phyloP scores from a whole-genome alignment of 2,888 invertebrate genomes.

The Morpho achilles region DNA sequence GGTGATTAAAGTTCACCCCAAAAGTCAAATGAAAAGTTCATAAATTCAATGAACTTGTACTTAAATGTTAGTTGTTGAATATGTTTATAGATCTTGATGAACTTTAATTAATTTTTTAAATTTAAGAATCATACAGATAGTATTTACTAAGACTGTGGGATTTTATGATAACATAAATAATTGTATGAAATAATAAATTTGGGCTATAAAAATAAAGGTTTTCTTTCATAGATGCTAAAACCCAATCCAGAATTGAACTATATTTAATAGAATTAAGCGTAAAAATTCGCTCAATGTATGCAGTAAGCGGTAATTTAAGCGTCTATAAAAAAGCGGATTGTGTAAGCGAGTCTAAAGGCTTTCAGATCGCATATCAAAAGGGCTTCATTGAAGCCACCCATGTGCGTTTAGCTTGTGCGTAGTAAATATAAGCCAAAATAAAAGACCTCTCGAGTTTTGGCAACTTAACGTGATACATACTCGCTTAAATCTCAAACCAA shows the following conservation, averaged over 20 bases:
- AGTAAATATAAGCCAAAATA: conserved; percentile 31
- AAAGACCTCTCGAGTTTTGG: conserved; percentile 26
- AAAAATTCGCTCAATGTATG: not conserved
- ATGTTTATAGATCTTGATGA: no score
- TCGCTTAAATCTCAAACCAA: no score
- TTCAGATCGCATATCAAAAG: conserved; percentile 30
- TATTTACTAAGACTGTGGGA: no score
- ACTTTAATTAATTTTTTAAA: no score
- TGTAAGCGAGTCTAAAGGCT: conserved; percentile 52
- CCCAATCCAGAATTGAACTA: conserved; percentile 7
- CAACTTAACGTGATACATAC: conserved; percentile 8
- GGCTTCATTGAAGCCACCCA: conserved; percentile 31
- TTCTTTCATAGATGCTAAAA: not conserved
- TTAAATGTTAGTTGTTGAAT: no score
- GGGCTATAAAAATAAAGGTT: no score
- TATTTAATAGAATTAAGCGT: not conserved
- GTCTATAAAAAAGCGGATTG: conserved; percentile 18
- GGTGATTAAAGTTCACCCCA: no score
- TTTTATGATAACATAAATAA: no score
- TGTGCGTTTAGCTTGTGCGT: conserved; percentile 66
- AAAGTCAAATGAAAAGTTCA: no score
- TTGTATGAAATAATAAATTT: no score
- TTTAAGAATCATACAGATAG: no score
- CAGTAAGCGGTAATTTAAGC: conserved; percentile 15
- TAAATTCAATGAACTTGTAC: no score